These are phyloP conservation scores for Habrosyne pyritoides DNA, from an alignment of 2,888 invertebrate genomes.

Conservation along the genomic window DNA sequence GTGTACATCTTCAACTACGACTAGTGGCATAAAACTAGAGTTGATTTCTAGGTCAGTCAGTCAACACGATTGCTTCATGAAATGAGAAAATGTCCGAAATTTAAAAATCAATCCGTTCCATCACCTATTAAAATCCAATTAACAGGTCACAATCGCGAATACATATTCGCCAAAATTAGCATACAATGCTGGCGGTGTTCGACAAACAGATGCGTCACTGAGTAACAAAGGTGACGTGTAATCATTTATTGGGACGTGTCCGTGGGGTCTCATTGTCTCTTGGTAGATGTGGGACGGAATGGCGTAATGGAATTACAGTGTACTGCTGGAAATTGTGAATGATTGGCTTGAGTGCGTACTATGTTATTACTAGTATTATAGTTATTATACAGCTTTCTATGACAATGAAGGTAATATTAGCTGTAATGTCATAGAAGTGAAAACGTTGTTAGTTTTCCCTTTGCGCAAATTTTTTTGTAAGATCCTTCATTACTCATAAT, in stretches of 20 bases:
- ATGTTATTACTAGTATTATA: conserved; percentile 15
- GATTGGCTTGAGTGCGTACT: conserved; percentile 24
- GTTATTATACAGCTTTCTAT: neutral
- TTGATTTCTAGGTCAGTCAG: too few species aligned
- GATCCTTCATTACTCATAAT: too few species aligned
- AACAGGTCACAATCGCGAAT: conserved; percentile 43
- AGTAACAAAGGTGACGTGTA: conserved; percentile 40
- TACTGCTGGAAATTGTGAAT: conserved; percentile 39
- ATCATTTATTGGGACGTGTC: conserved; percentile 34
- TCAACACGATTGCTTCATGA: too few species aligned
- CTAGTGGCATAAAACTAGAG: too few species aligned
- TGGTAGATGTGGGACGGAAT: conserved; percentile 29
- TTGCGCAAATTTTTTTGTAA: too few species aligned
- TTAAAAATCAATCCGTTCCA: conserved; percentile 19
- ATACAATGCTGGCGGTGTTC: conserved; percentile 60
- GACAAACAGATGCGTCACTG: conserved; percentile 45
- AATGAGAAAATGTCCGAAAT: too few species aligned
- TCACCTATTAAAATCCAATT: conserved; percentile 56
- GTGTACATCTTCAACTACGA: too few species aligned
- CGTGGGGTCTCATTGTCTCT: conserved; percentile 28
- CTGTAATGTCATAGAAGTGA: too few species aligned
- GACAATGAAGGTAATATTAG: too few species aligned
- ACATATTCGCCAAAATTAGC: conserved; percentile 53
- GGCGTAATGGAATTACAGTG: conserved; percentile 44
- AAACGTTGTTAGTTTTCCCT: too few species aligned